Evolutionary conservation across 2,888 invertebrate genomes (phyloP), one percentile per base, ranked within the genome.

Genomic region (Tenthredo distinguenda): DNA sequence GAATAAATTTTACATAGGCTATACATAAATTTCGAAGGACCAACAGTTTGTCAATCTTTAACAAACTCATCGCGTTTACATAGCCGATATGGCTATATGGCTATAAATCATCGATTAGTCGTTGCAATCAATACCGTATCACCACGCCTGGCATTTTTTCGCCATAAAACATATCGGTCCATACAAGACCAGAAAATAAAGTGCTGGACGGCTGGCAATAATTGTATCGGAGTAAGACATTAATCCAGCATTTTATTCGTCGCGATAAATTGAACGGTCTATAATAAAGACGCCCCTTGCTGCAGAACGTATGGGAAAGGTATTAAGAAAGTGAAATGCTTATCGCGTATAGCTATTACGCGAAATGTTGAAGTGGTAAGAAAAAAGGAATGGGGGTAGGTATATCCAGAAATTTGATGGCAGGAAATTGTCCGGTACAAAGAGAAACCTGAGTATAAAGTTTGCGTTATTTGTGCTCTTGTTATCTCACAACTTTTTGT

Each of bases 31-130:
- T 55, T 77, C 31, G n/a, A 26, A 47, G 47, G 0, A 31, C 55
- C 34, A 31, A 50, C 34, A 12, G 31, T 55, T 31, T 50, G 50
- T 50, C 50, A 77, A 50, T 18, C 18, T 77, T 43, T 21, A 43
- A 74, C 21, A 74, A 74, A 74, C 74, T 43, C n/a, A 21, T 15
- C 40, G 43, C 21, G 74, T 74, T 74, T 43, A 40, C 74, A 74
- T 31, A 77, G 55, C 18, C n/a, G 12, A 50, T 31, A 50, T 26
- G 31, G 15, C 4, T 18, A 37, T 76, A 37, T 6, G 47, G 43
- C 77, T 15, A 55, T 55, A 77, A 55, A 77, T 77, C 50, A 77
- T 77, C 77, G 77, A 77, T 77, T 55, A 55, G 31, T 55, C 34
- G 18, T 77, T n/a, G 55, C 77, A 77, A 55, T 77, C 77, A 55